A percentile compares a stretch with the other conserved stretches of the same genome.
phyloP scores from a whole-genome alignment of 1,140 invertebrate genomes.

The Aphelenchoides fujianensis region DNA sequence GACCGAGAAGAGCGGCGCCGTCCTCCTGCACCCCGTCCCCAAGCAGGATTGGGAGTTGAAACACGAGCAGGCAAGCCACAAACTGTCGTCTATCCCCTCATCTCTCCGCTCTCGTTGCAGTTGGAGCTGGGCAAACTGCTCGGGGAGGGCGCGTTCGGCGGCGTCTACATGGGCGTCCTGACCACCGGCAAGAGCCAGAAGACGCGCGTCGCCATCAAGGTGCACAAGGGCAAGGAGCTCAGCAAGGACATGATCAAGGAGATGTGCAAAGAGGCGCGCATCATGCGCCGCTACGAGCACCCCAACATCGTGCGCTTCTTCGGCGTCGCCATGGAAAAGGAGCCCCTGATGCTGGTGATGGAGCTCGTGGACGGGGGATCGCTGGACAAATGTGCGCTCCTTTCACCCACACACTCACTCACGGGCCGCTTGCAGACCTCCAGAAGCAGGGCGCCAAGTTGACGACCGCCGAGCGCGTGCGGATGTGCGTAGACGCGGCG shows the following conservation, averaged over 20 bases:
- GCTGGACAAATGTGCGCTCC: constrained; percentile 65
- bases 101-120: no score
- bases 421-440: constrained; percentile 69
- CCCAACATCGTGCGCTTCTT: constrained; percentile 85
- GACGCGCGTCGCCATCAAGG: constrained; percentile 84
- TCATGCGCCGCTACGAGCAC: constrained; percentile 93
- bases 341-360: constrained; percentile 99
- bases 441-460: constrained; percentile 70
- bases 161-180: constrained; percentile 85
- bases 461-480: constrained; percentile 63
- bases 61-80: no score
- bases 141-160: constrained; percentile 95
- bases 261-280: constrained; percentile 89
- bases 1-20: constrained; percentile 83
- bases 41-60: constrained; percentile 92
- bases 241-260: constrained; percentile 93
- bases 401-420: constrained; percentile 76
- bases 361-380: constrained; percentile 81
- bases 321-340: constrained; percentile 93
- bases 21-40: constrained; percentile 79
- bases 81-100: no score
- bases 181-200: constrained; percentile 70
- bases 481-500: constrained; percentile 88
- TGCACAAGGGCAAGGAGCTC: constrained; percentile 79
- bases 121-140: constrained; percentile 87